Conservation (phyloP, 2,113 vertebrate species). For the Promerops cafer region DNA sequence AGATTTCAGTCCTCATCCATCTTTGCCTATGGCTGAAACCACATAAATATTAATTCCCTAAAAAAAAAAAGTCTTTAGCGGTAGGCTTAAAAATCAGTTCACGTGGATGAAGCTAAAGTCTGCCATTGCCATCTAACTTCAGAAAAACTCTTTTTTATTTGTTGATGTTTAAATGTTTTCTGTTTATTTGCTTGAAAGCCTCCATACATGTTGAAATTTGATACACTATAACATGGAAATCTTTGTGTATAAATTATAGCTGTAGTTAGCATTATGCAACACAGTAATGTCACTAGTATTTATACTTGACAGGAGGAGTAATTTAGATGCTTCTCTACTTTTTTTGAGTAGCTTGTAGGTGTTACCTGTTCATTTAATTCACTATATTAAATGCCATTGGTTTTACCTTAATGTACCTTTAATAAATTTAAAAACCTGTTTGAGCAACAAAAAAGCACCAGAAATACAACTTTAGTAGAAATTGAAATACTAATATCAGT, state of each 20-base stretch:
- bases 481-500: conserved; percentile 38
- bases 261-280: conserved; percentile 39
- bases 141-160: not conserved
- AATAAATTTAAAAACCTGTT: conserved; percentile 24
- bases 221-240: not conserved
- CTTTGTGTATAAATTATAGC: conserved; percentile 26
- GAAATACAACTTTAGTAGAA: conserved; percentile 20
- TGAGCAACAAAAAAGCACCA: not conserved
- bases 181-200: conserved; percentile 35
- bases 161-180: not conserved
- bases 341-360: not conserved
- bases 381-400: not conserved
- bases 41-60: conserved; percentile 3
- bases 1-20: not conserved
- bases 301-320: conserved; percentile 38
- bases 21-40: conserved; percentile 16
- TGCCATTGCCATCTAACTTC: not conserved
- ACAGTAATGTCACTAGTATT: conserved; percentile 18
- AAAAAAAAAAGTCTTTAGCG: not conserved
- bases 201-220: not conserved
- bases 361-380: conserved; percentile 50
- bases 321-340: conserved; percentile 34
- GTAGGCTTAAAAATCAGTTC: not conserved
- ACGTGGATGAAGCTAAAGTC: not conserved
- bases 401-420: not conserved